Evolutionary conservation across 2,797 vertebrate species (phyloP), one percentile per base, ranked within the genome.

Genomic region (Anguilla pacifica): DNA sequence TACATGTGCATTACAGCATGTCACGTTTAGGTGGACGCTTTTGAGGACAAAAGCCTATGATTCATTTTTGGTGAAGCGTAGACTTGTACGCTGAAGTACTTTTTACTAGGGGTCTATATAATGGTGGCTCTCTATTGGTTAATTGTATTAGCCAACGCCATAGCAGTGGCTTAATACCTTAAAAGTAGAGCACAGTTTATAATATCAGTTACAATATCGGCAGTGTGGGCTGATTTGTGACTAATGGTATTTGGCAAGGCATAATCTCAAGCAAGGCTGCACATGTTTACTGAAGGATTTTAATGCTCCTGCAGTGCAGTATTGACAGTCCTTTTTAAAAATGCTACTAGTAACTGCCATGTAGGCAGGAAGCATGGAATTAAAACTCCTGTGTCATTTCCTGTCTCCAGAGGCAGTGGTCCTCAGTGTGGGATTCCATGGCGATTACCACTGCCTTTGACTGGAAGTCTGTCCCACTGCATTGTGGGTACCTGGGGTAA

Each of bases 371-470:
- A 79, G 35, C 39, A 64, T 31, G 19, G 53, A 61, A 64, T 59
- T 59, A 64, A 39, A 85, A 31, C n/a, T 39, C 85, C 51, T 22
- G 85, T 51, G 35, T 85, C 43, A 85, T 85, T 59, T 84, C 28
- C 51, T 51, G 81, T 83, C 81, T 83, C 81, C 31, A 53, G 81
- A 51, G 74, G 39, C 46, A 0, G 15, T n/a, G n/a, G 49, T 22
- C 28, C 51, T 83, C 82, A 55, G 49, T 57, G 10, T 85, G 57
- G 49, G 87, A 74, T 55, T 28, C 39, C 57, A 28, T 85, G 70
- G 39, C 39, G 87, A 88, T 64, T 88, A 64, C 55, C 31, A 19
- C 25, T 49, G 49, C 87, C 39, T 81, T 55, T 28, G 61, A 79
- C 11, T 79, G 9, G 10, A 39, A 57, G 72, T 43, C 35, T 64